Conservation (phyloP, 2,888 invertebrate species). For the Synanthedon vespiformis region DNA sequence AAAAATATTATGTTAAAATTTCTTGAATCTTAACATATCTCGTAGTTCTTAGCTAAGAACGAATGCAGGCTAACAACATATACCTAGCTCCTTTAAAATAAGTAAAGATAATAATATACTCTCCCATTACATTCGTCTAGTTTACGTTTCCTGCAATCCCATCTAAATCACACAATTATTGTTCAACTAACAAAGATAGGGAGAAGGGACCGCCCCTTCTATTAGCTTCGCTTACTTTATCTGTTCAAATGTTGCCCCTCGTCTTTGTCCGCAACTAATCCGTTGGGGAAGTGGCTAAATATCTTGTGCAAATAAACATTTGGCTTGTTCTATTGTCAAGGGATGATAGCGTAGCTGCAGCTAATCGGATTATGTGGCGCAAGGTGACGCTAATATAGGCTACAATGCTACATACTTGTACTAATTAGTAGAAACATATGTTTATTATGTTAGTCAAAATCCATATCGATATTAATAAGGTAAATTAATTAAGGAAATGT, state of each 20-base stretch:
- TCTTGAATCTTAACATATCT: too few relatives aligned
- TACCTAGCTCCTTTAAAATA: background rate
- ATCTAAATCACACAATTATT: constrained; percentile 54
- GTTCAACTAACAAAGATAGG: constrained; percentile 28
- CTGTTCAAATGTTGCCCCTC: constrained; percentile 42
- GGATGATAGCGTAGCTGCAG: constrained; percentile 43
- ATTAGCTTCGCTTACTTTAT: constrained; percentile 52
- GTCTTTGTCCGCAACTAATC: constrained; percentile 57
- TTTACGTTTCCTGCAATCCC: constrained; percentile 33
- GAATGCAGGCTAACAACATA: too few relatives aligned
- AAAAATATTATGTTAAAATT: too few relatives aligned
- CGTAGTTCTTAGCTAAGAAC: too few relatives aligned
- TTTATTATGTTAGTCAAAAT: too few relatives aligned
- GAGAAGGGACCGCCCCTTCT: constrained; percentile 48
- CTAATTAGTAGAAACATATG: constrained; percentile 1
- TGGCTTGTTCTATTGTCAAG: constrained; percentile 53
- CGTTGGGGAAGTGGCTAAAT: constrained; percentile 67
- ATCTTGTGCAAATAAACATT: constrained; percentile 71
- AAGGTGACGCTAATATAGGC: constrained; percentile 38
- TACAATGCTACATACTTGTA: constrained; percentile 7
- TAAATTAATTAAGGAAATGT: too few relatives aligned
- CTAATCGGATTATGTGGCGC: constrained; percentile 60
- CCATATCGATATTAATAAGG: too few relatives aligned
- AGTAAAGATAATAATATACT: background rate
- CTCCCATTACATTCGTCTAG: constrained; percentile 1